These are phyloP conservation scores for Toxotes jaculatrix DNA, from an alignment of 2,113 vertebrate species.

Conservation along the genomic window DNA sequence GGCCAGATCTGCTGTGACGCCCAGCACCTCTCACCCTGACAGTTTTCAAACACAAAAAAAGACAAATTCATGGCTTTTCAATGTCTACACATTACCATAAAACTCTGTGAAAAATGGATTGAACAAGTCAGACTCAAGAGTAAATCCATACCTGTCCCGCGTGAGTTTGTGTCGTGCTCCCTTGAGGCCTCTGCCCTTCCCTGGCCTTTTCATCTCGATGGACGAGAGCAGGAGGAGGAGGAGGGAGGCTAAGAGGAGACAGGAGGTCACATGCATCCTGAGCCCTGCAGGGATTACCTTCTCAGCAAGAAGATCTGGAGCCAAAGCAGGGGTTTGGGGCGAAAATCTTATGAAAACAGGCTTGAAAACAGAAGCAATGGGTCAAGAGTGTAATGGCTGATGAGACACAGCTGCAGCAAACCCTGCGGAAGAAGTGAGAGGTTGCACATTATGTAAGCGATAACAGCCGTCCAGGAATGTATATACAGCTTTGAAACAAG, in stretches of 20 bases:
- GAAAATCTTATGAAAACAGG: constrained; percentile 5
- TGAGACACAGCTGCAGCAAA: constrained; percentile 54
- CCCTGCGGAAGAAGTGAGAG: constrained; percentile 13
- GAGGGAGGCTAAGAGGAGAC: constrained; percentile 80
- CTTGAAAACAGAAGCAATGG: constrained; percentile 48
- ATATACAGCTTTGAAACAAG: constrained; percentile 19
- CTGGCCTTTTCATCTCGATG: constrained; percentile 80
- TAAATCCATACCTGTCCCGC: constrained; percentile 61
- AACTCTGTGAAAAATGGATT: not conserved
- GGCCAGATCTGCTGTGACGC: constrained; percentile 73
- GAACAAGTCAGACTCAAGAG: not conserved
- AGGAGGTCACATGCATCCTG: constrained; percentile 71
- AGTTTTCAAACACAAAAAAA: constrained; percentile 15
- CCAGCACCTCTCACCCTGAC: constrained; percentile 65
- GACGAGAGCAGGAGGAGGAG: constrained; percentile 86
- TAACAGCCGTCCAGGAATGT: constrained; percentile 11
- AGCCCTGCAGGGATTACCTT: constrained; percentile 33
- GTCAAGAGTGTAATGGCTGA: constrained; percentile 49
- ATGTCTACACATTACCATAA: not conserved
- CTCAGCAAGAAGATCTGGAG: constrained; percentile 33
- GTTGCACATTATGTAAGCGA: constrained; percentile 41
- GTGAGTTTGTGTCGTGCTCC: constrained; percentile 59
- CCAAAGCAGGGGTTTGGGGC: constrained; percentile 38
- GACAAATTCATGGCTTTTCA: not conserved
- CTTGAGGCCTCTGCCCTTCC: constrained; percentile 73